Conservation (phyloP, 2,113 vertebrate species). For the Tupaia tana region DNA sequence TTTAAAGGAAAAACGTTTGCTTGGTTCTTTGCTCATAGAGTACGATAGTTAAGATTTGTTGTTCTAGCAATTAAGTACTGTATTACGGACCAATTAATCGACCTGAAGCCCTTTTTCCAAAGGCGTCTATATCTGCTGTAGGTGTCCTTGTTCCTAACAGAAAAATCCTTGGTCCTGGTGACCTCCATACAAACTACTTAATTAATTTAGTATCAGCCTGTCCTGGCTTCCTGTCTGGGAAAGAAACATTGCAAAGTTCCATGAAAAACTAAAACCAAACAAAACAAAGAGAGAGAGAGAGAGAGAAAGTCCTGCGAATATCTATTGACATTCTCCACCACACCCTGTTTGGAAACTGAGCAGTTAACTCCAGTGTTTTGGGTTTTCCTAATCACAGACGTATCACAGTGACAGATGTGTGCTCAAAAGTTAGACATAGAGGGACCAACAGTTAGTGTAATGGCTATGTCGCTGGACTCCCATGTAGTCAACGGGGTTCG, state of each 20-base stretch:
- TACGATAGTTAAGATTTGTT: neutral
- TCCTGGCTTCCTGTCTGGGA: neutral
- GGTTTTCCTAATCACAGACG: neutral
- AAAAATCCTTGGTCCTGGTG: neutral
- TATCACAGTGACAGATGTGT: neutral
- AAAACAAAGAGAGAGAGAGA: no score
- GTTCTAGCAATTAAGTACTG: neutral
- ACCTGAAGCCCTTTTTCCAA: neutral
- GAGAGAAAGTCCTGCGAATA: neutral
- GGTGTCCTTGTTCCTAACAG: neutral
- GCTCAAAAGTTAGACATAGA: no score
- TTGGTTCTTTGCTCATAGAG: neutral
- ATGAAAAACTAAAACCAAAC: no score
- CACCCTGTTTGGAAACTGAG: rapidly evolving
- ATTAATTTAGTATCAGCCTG: neutral
- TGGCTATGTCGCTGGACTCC: no score
- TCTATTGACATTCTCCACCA: neutral
- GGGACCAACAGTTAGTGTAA: no score
- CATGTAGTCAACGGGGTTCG: no score
- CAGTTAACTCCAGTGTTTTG: neutral
- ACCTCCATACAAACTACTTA: rapidly evolving
- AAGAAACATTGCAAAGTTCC: no score
- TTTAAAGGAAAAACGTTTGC: neutral
- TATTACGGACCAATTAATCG: neutral
- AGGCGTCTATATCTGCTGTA: neutral